Percentiles rank a stretch among this genome's conserved stretches.
phyloP scores from a whole-genome alignment of 2,113 vertebrate species.

The Glareola pratincola region DNA sequence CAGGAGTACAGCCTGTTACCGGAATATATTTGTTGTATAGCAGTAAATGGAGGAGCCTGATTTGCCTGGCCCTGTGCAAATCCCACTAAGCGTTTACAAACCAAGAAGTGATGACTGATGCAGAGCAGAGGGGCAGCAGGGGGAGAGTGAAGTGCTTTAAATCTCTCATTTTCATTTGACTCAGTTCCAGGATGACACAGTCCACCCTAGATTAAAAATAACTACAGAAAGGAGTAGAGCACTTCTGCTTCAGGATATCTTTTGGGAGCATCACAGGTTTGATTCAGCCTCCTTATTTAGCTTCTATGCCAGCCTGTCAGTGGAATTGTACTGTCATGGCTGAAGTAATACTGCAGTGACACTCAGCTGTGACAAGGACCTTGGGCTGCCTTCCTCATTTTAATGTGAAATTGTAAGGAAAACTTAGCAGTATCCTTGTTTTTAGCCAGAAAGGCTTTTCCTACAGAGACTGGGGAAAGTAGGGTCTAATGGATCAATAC shows the following conservation, averaged over 20 bases:
- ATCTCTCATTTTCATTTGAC: conserved; percentile 46
- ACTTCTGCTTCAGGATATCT: background rate
- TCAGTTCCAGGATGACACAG: conserved; percentile 19
- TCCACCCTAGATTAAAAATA: conserved; percentile 31
- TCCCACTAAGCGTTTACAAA: conserved; percentile 32
- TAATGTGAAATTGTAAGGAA: background rate
- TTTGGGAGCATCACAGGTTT: background rate
- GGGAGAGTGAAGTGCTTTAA: conserved; percentile 7
- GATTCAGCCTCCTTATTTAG: background rate
- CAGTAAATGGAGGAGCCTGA: conserved; percentile 33
- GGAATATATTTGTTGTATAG: conserved; percentile 33
- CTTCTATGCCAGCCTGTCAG: background rate
- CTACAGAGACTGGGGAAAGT: background rate
- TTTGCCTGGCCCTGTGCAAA: conserved; percentile 31
- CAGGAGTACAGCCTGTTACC: conserved; percentile 22
- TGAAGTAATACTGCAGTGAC: background rate
- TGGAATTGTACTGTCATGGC: background rate
- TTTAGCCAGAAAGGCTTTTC: background rate
- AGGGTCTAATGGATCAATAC: background rate
- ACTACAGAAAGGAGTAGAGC: background rate
- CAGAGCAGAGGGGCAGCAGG: conserved; percentile 27
- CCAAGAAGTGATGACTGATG: conserved; percentile 49
- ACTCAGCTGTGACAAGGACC: background rate
- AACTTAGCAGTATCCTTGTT: background rate
- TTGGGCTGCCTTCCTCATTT: background rate